These are phyloP conservation scores for Heliocidaris tuberculata DNA, from an alignment of 35 echinoderm and acorn worm species.

Conservation along the genomic window DNA sequence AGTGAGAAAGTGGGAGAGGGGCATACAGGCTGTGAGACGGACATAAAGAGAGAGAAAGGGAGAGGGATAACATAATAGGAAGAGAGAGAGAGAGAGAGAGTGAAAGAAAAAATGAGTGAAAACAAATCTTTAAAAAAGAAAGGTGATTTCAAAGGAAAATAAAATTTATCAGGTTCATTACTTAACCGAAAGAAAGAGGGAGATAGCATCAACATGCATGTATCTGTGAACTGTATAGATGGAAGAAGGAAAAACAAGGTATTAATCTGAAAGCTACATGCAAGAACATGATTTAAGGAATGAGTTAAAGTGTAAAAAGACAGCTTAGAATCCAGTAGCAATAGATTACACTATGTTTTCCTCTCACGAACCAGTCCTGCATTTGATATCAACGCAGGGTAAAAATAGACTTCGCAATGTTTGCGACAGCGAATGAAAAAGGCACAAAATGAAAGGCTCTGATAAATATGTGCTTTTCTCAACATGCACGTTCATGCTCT, in stretches of 20 bases:
- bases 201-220: neutral
- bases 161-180: neutral
- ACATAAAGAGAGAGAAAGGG: neutral
- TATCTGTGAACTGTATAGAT: neutral
- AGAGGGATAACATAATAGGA: neutral
- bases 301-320: neutral
- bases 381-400: neutral
- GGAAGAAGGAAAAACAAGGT: neutral
- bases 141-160: neutral
- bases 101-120: neutral
- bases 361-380: neutral
- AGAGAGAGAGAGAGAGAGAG: neutral
- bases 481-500: neutral
- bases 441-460: neutral
- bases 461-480: neutral
- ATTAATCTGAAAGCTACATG: neutral
- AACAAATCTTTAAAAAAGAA: neutral
- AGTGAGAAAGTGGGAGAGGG: too few relatives aligned
- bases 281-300: neutral
- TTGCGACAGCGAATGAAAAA: neutral
- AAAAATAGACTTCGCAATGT: neutral
- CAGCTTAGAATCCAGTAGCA: neutral
- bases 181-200: neutral
- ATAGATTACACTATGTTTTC: neutral
- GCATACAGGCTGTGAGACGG: too few relatives aligned